A percentile compares a stretch with the other conserved stretches of the same genome.
These are phyloP conservation scores for Anguilla marmorata DNA, from an alignment of 2,797 vertebrate species.

Conservation along the genomic window DNA sequence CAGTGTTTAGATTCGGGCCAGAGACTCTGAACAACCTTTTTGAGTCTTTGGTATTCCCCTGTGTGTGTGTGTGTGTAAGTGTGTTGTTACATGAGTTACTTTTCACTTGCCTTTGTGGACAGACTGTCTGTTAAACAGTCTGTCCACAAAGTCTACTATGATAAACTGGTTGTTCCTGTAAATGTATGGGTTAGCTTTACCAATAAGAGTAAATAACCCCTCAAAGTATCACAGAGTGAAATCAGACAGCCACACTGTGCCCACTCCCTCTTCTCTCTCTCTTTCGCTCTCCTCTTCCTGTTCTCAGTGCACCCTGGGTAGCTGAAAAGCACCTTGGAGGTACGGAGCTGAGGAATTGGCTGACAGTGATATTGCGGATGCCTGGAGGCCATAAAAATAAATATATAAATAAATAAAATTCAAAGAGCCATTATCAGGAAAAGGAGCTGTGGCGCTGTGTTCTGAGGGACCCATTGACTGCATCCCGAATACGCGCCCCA, in stretches of 20 bases:
- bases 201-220: neutral
- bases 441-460: slow-evolving; percentile 58
- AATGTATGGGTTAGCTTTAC: neutral
- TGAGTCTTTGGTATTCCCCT: neutral
- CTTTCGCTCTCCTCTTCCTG: neutral
- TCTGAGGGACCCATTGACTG: slow-evolving; percentile 71
- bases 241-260: neutral
- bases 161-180: neutral
- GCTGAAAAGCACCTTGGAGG: slow-evolving; percentile 5
- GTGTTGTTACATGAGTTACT: neutral
- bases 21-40: neutral
- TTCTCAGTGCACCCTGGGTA: slow-evolving; percentile 6
- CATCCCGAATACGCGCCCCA: slow-evolving; percentile 74
- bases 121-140: neutral
- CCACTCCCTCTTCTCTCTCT: neutral
- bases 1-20: neutral
- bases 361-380: slow-evolving; percentile 41
- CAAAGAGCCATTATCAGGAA: slow-evolving; percentile 67
- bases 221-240: neutral
- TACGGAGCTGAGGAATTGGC: neutral
- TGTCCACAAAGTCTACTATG: neutral
- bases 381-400: slow-evolving; percentile 67
- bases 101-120: neutral
- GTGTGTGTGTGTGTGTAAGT: neutral
- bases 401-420: slow-evolving; percentile 38